Evolutionary conservation across 2,888 invertebrate genomes (phyloP), one percentile per base, ranked within the genome.

Genomic region (Crioceris asparagi): DNA sequence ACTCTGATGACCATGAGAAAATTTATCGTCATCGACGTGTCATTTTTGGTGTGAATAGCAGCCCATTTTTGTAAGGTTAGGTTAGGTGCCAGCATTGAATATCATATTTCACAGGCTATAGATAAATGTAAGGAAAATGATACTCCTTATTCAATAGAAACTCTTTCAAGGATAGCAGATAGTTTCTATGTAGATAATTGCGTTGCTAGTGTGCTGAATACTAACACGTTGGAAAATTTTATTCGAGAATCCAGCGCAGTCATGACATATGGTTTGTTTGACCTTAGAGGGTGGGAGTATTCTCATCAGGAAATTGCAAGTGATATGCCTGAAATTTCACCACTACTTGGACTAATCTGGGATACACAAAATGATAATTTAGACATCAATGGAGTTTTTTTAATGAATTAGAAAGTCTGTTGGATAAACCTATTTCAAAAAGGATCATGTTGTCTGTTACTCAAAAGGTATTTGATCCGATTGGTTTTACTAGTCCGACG

Each of bases 31-130:
- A 48, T 25, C 23, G 40, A n/a, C n/a, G n/a, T n/a, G n/a, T n/a
- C 40, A 8, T 41, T 46, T 39, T 37, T 39, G 4, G 26, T 43
- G 15, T 37, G 3, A n/a, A 18, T 45, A n/a, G n/a, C 11, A 45
- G 45, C 26, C 43, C 41, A 8, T 39, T 48, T 36, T 32, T 45
- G n/a, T n/a, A n/a, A n/a, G n/a, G n/a, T n/a, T n/a, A n/a, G n/a
- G n/a, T 26, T 48, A 14, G 43, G 41, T 17, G 43, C 38, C 4
- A 38, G 43, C 2, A 39, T 47, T 17, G 41, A 43, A n/a, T 35
- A 43, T 29, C 35, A 48, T 31, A 21, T 6, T 21, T 21, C 10
- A 7, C 7, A 10, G 7, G 21, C 21, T n/a, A n/a, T n/a, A n/a
- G n/a, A n/a, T n/a, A n/a, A n/a, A n/a, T n/a, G n/a, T n/a, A n/a